These are phyloP conservation scores for Cotesia vestalis DNA, from an alignment of 1,140 invertebrate species.

Conservation along the genomic window DNA sequence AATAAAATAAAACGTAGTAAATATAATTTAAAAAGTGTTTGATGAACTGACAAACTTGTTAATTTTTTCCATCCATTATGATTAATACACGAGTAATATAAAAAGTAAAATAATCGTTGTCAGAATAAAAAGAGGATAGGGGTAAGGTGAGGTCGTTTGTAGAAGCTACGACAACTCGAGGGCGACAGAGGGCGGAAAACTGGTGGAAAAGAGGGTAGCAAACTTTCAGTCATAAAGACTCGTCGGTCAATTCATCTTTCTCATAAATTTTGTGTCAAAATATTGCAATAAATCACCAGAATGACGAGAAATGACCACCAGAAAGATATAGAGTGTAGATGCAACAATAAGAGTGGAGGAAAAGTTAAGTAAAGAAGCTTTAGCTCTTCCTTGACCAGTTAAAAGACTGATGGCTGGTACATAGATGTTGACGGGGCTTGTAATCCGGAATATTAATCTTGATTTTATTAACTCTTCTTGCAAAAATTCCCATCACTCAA, in stretches of 20 bases:
- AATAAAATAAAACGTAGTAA: no score
- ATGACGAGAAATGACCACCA: slow-evolving; percentile 46
- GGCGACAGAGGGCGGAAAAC: neutral
- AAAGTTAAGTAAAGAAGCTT: slow-evolving; percentile 31
- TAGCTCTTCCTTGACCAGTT: slow-evolving; percentile 42
- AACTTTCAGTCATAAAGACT: slow-evolving; percentile 61
- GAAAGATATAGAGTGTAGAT: slow-evolving; percentile 32
- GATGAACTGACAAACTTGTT: slow-evolving; percentile 38
- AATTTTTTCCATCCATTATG: slow-evolving; percentile 40
- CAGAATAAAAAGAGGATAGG: neutral
- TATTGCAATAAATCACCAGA: slow-evolving; percentile 65
- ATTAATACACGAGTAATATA: slow-evolving; percentile 58
- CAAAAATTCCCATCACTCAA: neutral
- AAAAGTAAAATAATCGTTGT: slow-evolving; percentile 46
- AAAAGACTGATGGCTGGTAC: slow-evolving; percentile 40
- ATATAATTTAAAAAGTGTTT: neutral
- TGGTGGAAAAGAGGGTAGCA: slow-evolving; percentile 51
- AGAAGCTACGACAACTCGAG: neutral
- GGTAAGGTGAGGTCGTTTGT: slow-evolving; percentile 15
- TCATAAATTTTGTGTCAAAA: slow-evolving; percentile 64
- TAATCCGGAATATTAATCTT: slow-evolving; percentile 61
- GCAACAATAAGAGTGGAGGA: slow-evolving; percentile 38
- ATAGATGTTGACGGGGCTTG: slow-evolving; percentile 46
- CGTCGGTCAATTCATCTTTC: slow-evolving; percentile 64
- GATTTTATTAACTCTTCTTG: slow-evolving; percentile 51